phyloP scores from a whole-genome alignment of 2,797 vertebrate species.

The Phrynocephalus forsythii region DNA sequence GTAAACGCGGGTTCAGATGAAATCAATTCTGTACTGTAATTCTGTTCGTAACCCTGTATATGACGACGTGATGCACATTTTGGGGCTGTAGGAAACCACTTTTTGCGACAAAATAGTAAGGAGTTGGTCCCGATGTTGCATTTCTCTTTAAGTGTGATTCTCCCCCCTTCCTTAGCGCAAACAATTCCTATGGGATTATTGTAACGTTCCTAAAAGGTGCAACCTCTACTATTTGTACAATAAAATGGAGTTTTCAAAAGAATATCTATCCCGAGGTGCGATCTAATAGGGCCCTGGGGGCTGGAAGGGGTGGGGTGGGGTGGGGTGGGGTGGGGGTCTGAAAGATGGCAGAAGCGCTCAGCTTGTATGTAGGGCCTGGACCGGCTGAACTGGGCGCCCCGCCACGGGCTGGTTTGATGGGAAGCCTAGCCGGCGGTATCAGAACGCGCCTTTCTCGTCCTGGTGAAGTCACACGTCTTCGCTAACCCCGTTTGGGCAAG shows the following conservation, averaged over 20 bases:
- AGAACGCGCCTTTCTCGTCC: neutral
- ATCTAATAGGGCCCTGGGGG: neutral
- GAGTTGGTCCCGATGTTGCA: constrained; percentile 78
- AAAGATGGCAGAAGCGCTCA: neutral
- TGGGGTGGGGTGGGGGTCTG: neutral
- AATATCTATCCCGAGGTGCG: constrained; percentile 2
- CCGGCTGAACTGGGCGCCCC: neutral
- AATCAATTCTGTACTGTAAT: constrained; percentile 84
- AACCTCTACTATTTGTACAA: constrained; percentile 78
- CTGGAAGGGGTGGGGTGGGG: neutral
- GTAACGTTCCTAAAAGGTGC: constrained; percentile 76
- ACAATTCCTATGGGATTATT: constrained; percentile 78
- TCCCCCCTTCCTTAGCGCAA: constrained; percentile 68
- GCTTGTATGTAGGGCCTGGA: neutral
- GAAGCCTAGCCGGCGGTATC: neutral
- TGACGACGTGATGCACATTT: constrained; percentile 85
- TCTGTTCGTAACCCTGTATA: constrained; percentile 86
- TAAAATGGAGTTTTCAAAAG: constrained; percentile 71
- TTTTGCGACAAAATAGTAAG: constrained; percentile 82
- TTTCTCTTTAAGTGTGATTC: constrained; percentile 78
- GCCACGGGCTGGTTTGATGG: no score
- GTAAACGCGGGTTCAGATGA: constrained; percentile 83
- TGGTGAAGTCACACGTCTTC: no score
- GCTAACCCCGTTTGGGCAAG: neutral
- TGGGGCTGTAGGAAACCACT: constrained; percentile 77